phyloP scores from a whole-genome alignment of 2,113 vertebrate species.

The Poeciliopsis turrubarensis region DNA sequence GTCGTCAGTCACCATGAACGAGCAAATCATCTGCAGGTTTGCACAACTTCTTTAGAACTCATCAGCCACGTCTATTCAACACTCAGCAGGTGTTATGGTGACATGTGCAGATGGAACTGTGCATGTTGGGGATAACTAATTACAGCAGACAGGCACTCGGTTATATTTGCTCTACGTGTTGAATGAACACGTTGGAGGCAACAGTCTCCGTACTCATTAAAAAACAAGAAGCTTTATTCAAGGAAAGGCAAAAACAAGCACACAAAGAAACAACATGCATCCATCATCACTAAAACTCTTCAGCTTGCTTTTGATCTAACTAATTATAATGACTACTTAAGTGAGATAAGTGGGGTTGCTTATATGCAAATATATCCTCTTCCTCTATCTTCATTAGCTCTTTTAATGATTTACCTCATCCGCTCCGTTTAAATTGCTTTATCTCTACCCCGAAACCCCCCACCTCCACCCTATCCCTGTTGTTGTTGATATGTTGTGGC shows the following conservation, averaged over 20 bases:
- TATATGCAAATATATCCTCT: constrained; percentile 1
- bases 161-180: not conserved
- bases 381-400: constrained; percentile 1
- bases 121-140: not conserved
- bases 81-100: not conserved
- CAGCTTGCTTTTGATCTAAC: not conserved
- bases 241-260: not conserved
- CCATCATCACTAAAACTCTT: not conserved
- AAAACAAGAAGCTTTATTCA: not conserved
- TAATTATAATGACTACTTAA: not conserved
- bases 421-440: constrained; percentile 9
- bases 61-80: not conserved
- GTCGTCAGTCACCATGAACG: not conserved
- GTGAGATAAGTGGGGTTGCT: constrained; percentile 3
- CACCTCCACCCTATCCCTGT: not conserved
- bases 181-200: not conserved
- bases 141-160: not conserved
- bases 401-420: constrained; percentile 34
- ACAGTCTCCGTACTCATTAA: not conserved
- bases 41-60: not conserved
- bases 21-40: not conserved
- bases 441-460: not conserved
- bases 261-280: not conserved
- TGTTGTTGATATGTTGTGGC: constrained; percentile 55
- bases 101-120: not conserved